Base-by-base conservation (phyloP, 2,888 invertebrate genomes). In the Stenichneumon culpator region DNA sequence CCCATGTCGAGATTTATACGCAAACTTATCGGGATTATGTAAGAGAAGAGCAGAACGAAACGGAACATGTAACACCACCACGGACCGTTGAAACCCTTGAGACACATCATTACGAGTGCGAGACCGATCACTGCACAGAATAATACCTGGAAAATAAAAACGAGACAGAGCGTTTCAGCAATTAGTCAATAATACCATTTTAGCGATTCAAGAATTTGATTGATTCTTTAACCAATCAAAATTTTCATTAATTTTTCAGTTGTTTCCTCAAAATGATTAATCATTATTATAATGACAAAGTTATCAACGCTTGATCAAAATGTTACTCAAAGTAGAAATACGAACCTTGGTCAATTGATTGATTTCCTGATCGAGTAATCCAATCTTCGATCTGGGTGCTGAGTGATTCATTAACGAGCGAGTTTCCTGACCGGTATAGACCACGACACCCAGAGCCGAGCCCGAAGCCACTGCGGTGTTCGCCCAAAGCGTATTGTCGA, bases 331-430 rank as follows among this genome's bases (percentile, higher is more conserved):
- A 25, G 52, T 32, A 28, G 19, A 44, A 70, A 44, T 69, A 22
- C 70, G 50, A 88, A 96, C 96, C 95, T 99, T 99, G 3, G 99
- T 99, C 86, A 99, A 95, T 88, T 98, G 97, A 95, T 99, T 99
- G 81, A 99, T 97, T 95, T 99, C 99, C 90, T 98, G 95, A 94
- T 99, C 99, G 16, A 99, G 95, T 7, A 99, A 95, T 7, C 99
- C 99, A 80, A 99, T 97, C 96, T 99, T 99, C 36, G 98, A 99
- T 81, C 99, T 96, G 0, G 99, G 99, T 68, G 97, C 96, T 0
- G 99, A 98, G 93, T 99, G 99, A 94, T 99, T 99, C 99, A 99
- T 99, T 14, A 99, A 98, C 89, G 98, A 98, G 88, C 99, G 96
- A 0, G 99, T 99, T 95, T 99, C 99, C 72, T 97, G 96, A 22